These are phyloP conservation scores for Adrianichthys oophorus DNA, from an alignment of 2,797 vertebrate genomes.

Conservation along the genomic window DNA sequence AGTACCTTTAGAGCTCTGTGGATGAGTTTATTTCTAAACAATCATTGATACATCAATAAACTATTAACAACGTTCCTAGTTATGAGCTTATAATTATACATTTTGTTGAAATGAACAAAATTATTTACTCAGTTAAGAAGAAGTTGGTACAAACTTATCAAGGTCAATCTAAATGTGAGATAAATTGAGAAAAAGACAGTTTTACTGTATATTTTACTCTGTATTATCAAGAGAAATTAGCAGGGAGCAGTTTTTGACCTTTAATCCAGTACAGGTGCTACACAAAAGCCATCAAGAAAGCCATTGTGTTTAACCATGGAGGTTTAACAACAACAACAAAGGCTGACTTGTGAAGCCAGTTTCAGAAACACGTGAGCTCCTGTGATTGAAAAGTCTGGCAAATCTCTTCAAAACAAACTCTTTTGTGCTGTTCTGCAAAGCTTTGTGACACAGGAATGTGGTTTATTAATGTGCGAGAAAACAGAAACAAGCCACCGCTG, in stretches of 20 bases:
- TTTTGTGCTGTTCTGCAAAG: conserved; percentile 45
- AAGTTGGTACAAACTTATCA: not conserved
- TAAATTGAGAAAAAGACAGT: too few relatives aligned
- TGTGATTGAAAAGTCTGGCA: conserved; percentile 35
- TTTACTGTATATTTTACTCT: conserved; percentile 20
- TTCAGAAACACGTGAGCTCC: conserved; percentile 38
- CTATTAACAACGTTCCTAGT: not conserved
- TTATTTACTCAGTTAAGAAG: too few relatives aligned
- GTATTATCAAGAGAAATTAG: conserved; percentile 51
- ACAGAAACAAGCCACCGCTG: conserved; percentile 30
- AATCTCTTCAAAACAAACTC: conserved; percentile 58
- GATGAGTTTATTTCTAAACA: not conserved
- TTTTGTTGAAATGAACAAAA: too few relatives aligned
- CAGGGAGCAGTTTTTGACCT: conserved; percentile 29
- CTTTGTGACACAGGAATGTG: conserved; percentile 50
- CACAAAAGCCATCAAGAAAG: conserved; percentile 33
- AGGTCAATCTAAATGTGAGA: not conserved
- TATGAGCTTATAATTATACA: too few relatives aligned
- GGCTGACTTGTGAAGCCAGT: conserved; percentile 55
- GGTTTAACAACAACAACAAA: conserved; percentile 49
- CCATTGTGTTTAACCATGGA: conserved; percentile 20
- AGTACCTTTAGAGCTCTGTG: too few relatives aligned
- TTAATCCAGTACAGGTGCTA: conserved; percentile 65
- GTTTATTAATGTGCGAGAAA: conserved; percentile 33
- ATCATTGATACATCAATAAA: not conserved